These are phyloP conservation scores for Bos indicus DNA, from an alignment of 2,113 vertebrate species.

Conservation along the genomic window DNA sequence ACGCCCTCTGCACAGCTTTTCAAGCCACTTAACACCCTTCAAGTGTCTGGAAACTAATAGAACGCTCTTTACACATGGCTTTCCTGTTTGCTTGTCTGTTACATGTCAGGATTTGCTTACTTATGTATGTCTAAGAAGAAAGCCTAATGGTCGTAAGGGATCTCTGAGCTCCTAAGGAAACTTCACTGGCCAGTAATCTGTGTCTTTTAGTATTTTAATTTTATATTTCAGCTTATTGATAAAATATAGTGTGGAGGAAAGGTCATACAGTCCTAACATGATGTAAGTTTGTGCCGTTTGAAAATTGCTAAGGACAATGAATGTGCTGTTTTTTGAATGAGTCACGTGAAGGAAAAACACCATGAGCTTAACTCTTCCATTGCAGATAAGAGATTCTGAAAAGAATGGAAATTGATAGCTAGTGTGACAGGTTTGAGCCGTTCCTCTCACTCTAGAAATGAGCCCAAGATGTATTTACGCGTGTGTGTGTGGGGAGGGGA, in stretches of 20 bases:
- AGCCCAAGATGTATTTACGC: neutral
- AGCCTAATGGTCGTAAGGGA: slow-evolving; percentile 57
- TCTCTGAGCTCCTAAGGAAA: neutral
- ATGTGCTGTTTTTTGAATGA: slow-evolving; percentile 33
- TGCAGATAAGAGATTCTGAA: neutral
- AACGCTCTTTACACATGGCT: slow-evolving; percentile 54
- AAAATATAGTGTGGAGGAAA: neutral
- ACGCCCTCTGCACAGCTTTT: slow-evolving; percentile 70
- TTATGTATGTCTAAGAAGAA: slow-evolving; percentile 51
- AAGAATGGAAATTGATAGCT: neutral
- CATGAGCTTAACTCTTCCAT: neutral
- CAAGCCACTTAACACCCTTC: slow-evolving; percentile 77
- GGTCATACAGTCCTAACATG: neutral
- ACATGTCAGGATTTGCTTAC: neutral
- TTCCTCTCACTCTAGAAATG: neutral
- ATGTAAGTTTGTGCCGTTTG: slow-evolving; percentile 4
- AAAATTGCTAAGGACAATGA: slow-evolving; percentile 15
- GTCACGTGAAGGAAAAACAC: neutral
- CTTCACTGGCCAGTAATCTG: neutral
- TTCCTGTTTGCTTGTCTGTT: slow-evolving; percentile 46
- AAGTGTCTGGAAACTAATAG: slow-evolving; percentile 74
- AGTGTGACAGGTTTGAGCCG: neutral
- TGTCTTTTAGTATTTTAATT: slow-evolving; percentile 43
- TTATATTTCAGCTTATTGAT: slow-evolving; percentile 37
- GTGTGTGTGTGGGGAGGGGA: neutral